Conservation (phyloP, 2,888 invertebrate species). For the Hirtodrosophila duncani region DNA sequence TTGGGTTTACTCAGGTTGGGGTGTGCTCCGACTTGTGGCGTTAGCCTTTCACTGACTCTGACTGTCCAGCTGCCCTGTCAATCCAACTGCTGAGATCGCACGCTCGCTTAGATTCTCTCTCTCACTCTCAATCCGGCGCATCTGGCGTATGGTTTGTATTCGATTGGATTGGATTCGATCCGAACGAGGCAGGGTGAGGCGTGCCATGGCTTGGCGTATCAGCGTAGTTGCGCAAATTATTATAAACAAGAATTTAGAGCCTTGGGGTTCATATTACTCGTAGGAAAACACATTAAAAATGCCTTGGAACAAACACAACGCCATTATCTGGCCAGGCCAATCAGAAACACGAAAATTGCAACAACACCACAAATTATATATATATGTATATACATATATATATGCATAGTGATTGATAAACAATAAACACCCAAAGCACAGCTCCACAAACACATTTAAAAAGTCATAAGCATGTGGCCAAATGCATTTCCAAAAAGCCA, state of each 20-base stretch:
- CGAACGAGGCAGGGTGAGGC: constrained; percentile 30
- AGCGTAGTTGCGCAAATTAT: constrained; percentile 70
- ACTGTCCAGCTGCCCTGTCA: constrained; percentile 45
- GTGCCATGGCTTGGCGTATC: constrained; percentile 10
- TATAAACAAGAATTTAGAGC: constrained; percentile 62
- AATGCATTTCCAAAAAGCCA: constrained; percentile 18
- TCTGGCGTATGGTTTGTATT: constrained; percentile 25
- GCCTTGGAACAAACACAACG: constrained; percentile 26
- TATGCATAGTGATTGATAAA: too few species aligned
- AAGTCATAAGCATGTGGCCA: constrained; percentile 51
- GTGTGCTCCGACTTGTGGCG: constrained; percentile 5
- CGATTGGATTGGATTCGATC: constrained; percentile 12
- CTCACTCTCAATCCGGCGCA: constrained; percentile 26
- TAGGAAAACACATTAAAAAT: constrained; percentile 31
- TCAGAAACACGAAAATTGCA: constrained; percentile 58
- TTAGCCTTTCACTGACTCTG: constrained; percentile 45
- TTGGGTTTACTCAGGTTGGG: constrained; percentile 5
- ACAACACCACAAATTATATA: constrained; percentile 64
- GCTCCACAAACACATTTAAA: constrained; percentile 68
- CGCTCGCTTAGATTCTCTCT: background rate
- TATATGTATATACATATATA: too few species aligned
- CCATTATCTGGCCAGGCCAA: constrained; percentile 56
- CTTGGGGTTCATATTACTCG: too few species aligned
- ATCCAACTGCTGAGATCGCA: constrained; percentile 60
- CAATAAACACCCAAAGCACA: too few species aligned